Base-by-base conservation (phyloP, 2,113 vertebrate species). In the Phrynosoma platyrhinos region DNA sequence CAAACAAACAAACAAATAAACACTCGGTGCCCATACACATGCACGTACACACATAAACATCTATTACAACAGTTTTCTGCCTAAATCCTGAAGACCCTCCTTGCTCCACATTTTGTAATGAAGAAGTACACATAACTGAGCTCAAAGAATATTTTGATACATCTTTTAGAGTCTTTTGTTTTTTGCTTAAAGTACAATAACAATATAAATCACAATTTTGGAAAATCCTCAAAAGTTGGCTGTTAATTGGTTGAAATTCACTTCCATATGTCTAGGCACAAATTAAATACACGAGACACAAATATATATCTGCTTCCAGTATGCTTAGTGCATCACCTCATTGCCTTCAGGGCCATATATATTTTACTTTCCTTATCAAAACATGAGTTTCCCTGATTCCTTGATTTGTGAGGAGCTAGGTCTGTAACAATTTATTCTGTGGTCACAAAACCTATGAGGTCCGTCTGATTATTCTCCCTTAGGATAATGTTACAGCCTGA, bases 371-470 rank as follows among this genome's bases (percentile, higher is more conserved):
- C 58, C 0, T 52, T 68, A 77, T 72, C 79, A 66, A 86, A 90
- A 91, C 79, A 75, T 32, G 40, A 68, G 30, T 42, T 42, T 20
- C 14, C 52, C 62, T 5, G 36, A 78, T 9, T 36, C 79, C 72
- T 85, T 55, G 53, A 79, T 76, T 40, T 68, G 88, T 40, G 32
- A 32, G 18, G 77, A 64, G 30, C 16, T 85, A 79, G 30, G 53
- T 68, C 74, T 84, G 78, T 47, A n/a, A 30, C 32, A 23, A 89
- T n/a, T 87, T 84, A 62, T 85, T 53, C 55, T 13, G 81, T 68
- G 84, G 84, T 32, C 85, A 84, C 88, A 0, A 27, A 53, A 30
- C 83, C 92, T 91, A 91, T 55, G 80, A 88, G 86, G 62, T 64
- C 9, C 21, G 36, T 52, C 77, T 84, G 53, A 62, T 0, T 68